Conservation (phyloP, 2,113 vertebrate species). For the Hemicordylus capensis region DNA sequence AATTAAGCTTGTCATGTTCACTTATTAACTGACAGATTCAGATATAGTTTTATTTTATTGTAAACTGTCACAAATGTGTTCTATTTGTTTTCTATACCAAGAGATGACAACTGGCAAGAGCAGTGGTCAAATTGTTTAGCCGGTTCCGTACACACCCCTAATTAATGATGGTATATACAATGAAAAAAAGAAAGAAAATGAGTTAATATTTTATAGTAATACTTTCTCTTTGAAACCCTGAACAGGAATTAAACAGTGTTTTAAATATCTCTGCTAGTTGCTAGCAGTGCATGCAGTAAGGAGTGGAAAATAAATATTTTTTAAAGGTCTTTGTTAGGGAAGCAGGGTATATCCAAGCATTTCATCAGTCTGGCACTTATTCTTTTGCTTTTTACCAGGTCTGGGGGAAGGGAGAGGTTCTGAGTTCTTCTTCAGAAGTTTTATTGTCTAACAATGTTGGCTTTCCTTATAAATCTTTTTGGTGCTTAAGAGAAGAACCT, state of each 20-base stretch:
- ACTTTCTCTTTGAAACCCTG: conserved; percentile 9
- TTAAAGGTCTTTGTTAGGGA: neutral
- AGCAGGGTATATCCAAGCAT: neutral
- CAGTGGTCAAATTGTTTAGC: neutral
- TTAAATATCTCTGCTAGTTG: neutral
- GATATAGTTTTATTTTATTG: neutral
- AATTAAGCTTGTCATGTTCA: neutral
- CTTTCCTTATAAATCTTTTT: conserved; percentile 12
- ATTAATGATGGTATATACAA: neutral
- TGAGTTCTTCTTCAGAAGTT: neutral
- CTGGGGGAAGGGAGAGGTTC: neutral
- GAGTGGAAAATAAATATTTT: neutral
- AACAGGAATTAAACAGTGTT: neutral
- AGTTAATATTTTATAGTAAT: neutral
- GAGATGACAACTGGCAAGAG: conserved; percentile 10
- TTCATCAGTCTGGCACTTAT: neutral
- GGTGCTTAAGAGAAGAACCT: rapidly evolving
- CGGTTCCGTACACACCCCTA: rapidly evolving
- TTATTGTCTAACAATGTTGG: conserved; percentile 20
- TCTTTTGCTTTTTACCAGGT: neutral
- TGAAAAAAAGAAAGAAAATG: neutral
- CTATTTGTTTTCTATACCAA: neutral
- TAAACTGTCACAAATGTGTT: neutral
- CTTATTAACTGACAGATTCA: neutral
- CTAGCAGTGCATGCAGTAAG: neutral